Conservation (phyloP, 2,888 invertebrate species). For the Amiota minor region DNA sequence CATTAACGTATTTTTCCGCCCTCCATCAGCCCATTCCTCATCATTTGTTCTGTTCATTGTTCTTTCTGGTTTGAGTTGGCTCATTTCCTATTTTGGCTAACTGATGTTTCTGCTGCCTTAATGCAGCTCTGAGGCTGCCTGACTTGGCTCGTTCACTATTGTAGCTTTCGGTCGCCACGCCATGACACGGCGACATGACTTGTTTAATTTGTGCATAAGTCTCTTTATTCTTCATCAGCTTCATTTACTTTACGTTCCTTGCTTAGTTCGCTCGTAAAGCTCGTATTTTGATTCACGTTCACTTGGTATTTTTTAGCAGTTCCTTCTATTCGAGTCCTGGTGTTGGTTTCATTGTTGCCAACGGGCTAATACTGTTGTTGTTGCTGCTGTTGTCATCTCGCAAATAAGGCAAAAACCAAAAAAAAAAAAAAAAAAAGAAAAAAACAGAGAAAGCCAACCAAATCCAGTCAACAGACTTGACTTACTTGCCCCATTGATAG, state of each 20-base stretch:
- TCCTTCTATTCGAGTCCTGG: conserved; percentile 20
- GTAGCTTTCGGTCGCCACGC: not conserved
- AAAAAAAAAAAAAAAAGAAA: no score
- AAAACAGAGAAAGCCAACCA: no score
- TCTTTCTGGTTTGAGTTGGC: conserved; percentile 12
- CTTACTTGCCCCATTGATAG: no score
- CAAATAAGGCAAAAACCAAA: conserved; percentile 26
- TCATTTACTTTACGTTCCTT: conserved; percentile 57
- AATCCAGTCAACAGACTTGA: no score
- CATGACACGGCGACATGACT: conserved; percentile 44
- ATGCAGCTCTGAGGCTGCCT: not conserved
- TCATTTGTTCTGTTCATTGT: not conserved
- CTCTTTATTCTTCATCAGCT: conserved; percentile 32
- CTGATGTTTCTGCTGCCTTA: not conserved
- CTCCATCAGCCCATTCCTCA: conserved; percentile 4
- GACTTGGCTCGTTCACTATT: conserved; percentile 10
- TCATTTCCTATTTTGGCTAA: conserved; percentile 15
- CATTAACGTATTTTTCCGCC: not conserved
- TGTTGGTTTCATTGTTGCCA: conserved; percentile 40
- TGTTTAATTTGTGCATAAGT: conserved; percentile 66
- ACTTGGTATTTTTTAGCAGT: conserved; percentile 37
- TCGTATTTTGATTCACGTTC: conserved; percentile 35
- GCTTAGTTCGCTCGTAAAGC: not conserved
- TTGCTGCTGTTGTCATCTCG: conserved; percentile 22
- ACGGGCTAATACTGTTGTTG: conserved; percentile 37